Base-by-base conservation (phyloP, 2,888 invertebrate species). In the Resseliella maxima region DNA sequence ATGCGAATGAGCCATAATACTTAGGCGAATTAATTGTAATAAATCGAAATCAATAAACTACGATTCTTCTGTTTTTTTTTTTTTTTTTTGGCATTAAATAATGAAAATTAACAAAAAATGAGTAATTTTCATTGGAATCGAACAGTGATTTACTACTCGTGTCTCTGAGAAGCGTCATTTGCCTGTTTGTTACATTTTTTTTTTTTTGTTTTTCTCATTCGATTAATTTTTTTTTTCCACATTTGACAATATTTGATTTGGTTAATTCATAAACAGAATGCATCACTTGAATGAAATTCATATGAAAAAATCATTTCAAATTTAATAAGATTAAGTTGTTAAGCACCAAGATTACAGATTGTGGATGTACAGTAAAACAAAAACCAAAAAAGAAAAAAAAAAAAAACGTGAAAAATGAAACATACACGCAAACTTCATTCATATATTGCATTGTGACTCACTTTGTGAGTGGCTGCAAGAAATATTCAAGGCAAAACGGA, bases 271-370 rank as follows among this genome's bases (percentile, higher is more conserved):
- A 27, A 59, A 59, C 27, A 31, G 2, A 31, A 31, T 31, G 31
- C 27, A 72, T 10, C 31, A 15, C 31, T 72, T 72, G 31, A 72
- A 31, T 72, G 31, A 72, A 72, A 72, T 72, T 27, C 31, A 72
- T 72, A 72, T 35, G 72, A 72, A 31, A 18, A 72, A 72, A 72
- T 72, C 72, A 35, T 31, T 72, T 72, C 31, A 27, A 72, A 31
- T 15, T 72, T 72, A 72, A 72, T 72, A 72, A 72, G 72, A 72
- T 72, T 72, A 72, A 72, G 72, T 72, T 72, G 72, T 72, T 72
- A 72, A 72, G 72, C 72, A 72, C 31, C 1, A 72, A 72, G 72
- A 72, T 72, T 72, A 72, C 72, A 31, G 31, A 72, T 31, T 27
- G 72, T 31, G 72, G 31, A 31, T 12, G 31, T 72, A 21, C 72